Evolutionary conservation across 2,888 invertebrate genomes (phyloP).

Genomic region (Odontocerum albicorne): DNA sequence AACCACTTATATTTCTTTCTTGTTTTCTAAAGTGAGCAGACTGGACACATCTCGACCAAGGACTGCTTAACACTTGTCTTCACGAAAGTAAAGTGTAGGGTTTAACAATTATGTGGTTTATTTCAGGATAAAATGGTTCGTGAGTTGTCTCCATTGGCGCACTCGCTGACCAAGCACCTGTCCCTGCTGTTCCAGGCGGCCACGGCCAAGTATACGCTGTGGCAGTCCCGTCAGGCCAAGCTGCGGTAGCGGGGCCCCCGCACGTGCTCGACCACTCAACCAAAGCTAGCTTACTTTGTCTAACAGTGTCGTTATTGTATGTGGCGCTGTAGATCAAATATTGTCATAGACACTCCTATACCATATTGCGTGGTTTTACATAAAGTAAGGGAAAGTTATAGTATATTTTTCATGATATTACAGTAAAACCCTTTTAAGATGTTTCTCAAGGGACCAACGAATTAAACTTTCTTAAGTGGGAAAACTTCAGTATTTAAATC

Average conservation of each 20-base stretch:
- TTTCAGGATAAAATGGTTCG: conserved; percentile 77
- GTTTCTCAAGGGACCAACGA: too few relatives aligned
- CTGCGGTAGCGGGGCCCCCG: conserved; percentile 49
- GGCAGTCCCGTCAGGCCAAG: conserved; percentile 74
- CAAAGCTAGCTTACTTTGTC: background rate
- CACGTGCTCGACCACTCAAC: background rate
- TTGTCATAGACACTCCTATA: conserved; percentile 7
- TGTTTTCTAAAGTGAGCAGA: too few relatives aligned
- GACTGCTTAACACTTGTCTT: too few relatives aligned
- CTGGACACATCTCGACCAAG: too few relatives aligned
- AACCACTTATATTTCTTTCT: too few relatives aligned
- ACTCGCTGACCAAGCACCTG: conserved; percentile 81
- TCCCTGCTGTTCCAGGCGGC: conserved; percentile 86
- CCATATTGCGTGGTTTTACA: background rate
- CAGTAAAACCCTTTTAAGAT: background rate
- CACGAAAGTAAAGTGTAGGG: too few relatives aligned
- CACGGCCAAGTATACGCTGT: conserved; percentile 80
- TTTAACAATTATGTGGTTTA: too few relatives aligned
- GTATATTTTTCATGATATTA: background rate
- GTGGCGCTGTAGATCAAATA: too few relatives aligned
- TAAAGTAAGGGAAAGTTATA: background rate
- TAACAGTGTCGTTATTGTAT: too few relatives aligned
- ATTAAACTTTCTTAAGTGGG: too few relatives aligned
- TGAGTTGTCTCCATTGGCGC: conserved; percentile 78
- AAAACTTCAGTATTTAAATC: too few relatives aligned